These are phyloP conservation scores for Drosophila buzzatii DNA, from an alignment of 2,888 invertebrate species.

Conservation along the genomic window DNA sequence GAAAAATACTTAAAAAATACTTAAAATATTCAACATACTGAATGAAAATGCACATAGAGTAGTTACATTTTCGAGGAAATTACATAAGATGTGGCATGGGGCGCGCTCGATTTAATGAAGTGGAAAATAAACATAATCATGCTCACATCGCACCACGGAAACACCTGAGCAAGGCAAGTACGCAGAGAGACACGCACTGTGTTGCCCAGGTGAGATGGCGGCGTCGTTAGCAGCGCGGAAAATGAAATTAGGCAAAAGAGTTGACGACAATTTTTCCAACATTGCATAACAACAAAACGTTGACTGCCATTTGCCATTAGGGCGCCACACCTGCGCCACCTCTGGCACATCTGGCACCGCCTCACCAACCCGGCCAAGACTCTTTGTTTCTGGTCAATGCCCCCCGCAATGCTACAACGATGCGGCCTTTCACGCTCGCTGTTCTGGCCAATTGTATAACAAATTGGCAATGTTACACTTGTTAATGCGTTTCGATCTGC, in stretches of 20 bases:
- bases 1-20: conserved; percentile 24
- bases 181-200: conserved; percentile 3
- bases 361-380: neutral
- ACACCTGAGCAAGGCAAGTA: neutral
- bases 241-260: conserved; percentile 66
- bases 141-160: conserved; percentile 29
- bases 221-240: conserved; percentile 67
- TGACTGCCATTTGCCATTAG: conserved; percentile 41
- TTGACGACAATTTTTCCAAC: conserved; percentile 69
- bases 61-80: conserved; percentile 74
- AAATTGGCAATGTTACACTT: conserved; percentile 78
- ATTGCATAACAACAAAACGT: conserved; percentile 55
- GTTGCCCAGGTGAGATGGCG: conserved; percentile 16
- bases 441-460: conserved; percentile 72
- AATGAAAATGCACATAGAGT: conserved; percentile 43
- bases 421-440: conserved; percentile 42
- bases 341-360: neutral
- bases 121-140: conserved; percentile 75
- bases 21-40: conserved; percentile 34
- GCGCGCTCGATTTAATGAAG: conserved; percentile 70
- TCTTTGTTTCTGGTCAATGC: conserved; percentile 47
- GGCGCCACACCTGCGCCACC: neutral
- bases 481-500: conserved; percentile 73
- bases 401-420: conserved; percentile 23
- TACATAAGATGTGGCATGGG: conserved; percentile 61